Percentiles rank a stretch among this genome's conserved stretches.
phyloP scores from a whole-genome alignment of 1,140 invertebrate species.

The Drosophila persimilis region DNA sequence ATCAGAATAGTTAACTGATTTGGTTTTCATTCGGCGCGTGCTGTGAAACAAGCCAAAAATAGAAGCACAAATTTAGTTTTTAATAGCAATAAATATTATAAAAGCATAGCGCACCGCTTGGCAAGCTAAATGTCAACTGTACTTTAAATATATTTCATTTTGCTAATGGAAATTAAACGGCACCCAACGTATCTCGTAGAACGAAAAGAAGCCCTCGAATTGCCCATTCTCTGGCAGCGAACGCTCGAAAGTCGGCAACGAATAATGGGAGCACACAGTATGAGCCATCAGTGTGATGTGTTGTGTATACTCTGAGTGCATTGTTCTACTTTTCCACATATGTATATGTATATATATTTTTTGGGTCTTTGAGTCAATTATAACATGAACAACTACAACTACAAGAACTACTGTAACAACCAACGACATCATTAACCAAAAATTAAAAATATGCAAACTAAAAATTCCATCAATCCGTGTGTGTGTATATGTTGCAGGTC shows the following conservation, averaged over 20 bases:
- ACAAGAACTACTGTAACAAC: constrained; percentile 42
- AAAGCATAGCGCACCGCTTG: constrained; percentile 54
- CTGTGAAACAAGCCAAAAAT: constrained; percentile 60
- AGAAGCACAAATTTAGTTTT: constrained; percentile 51
- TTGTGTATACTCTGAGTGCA: constrained; percentile 10
- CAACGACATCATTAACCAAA: constrained; percentile 29
- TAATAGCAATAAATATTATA: constrained; percentile 9
- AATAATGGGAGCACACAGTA: constrained; percentile 22
- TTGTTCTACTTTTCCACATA: constrained; percentile 39
- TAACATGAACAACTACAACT: constrained; percentile 35
- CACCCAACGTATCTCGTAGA: constrained; percentile 26
- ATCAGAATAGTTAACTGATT: constrained; percentile 67
- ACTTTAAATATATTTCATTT: constrained; percentile 68
- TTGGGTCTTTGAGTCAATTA: constrained; percentile 55
- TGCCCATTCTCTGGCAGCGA: neutral
- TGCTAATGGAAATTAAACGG: constrained; percentile 66
- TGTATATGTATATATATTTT: constrained; percentile 14
- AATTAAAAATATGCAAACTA: constrained; percentile 40
- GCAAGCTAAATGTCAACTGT: constrained; percentile 39
- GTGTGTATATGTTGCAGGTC: constrained; percentile 90
- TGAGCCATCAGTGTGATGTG: constrained; percentile 10
- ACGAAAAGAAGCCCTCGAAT: neutral
- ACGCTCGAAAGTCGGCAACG: constrained; percentile 33
- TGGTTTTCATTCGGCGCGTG: constrained; percentile 82
- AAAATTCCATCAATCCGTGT: constrained; percentile 75